Conservation (phyloP, 2,797 vertebrate genomes). For the Adelosebastes latens region DNA sequence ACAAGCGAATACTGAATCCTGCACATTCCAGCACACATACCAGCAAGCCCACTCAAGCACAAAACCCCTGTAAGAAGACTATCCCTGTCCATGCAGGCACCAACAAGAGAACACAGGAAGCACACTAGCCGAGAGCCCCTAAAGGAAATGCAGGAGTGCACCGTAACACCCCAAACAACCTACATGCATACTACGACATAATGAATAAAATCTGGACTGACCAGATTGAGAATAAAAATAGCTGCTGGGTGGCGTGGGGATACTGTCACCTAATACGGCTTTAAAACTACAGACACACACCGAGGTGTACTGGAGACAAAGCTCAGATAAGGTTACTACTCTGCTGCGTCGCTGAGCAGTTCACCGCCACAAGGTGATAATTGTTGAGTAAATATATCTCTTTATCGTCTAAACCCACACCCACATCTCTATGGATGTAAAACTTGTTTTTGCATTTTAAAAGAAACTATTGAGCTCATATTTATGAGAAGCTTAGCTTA, state of each 20-base stretch:
- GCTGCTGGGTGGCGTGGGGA: slow-evolving; percentile 15
- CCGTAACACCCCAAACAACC: neutral
- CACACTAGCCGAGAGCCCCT: slow-evolving; percentile 31
- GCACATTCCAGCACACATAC: slow-evolving; percentile 55
- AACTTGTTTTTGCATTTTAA: neutral
- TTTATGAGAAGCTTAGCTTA: neutral
- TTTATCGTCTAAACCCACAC: neutral
- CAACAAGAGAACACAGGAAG: slow-evolving; percentile 36
- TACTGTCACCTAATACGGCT: neutral
- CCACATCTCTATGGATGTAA: neutral
- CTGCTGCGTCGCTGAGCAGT: neutral
- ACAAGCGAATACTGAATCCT: slow-evolving; percentile 11
- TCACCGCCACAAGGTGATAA: neutral
- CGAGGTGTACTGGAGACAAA: neutral
- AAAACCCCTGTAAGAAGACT: neutral
- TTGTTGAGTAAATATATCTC: neutral
- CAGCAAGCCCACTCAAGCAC: slow-evolving; percentile 60
- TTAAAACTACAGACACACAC: neutral
- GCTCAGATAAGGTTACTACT: slow-evolving; percentile 11
- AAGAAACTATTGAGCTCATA: neutral
- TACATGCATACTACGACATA: neutral
- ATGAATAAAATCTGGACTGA: slow-evolving; percentile 7
- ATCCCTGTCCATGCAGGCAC: slow-evolving; percentile 53
- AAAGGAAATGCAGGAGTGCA: slow-evolving; percentile 28
- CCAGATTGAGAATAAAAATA: neutral